Percentiles rank a stretch among this genome's conserved stretches.
Evolutionary conservation across 2,113 vertebrate species (phyloP).

Genomic region (Thunnus thynnus): DNA sequence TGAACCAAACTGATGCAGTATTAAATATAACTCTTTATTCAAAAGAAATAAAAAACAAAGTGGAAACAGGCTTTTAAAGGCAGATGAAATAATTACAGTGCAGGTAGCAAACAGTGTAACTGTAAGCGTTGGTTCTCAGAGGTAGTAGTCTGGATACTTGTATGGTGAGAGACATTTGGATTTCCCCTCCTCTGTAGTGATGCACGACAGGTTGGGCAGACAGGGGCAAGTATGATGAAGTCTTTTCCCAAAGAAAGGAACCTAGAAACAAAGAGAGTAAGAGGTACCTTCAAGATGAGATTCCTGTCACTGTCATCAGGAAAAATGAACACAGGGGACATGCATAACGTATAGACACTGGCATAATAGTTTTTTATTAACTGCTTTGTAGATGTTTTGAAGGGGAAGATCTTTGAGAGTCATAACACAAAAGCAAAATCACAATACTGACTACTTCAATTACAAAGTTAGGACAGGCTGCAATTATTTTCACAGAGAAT

Average conservation of each 20-base stretch:
- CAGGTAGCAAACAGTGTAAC: background rate
- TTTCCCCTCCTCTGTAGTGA: constrained; percentile 79
- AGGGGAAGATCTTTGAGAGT: background rate
- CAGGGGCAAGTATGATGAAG: constrained; percentile 94
- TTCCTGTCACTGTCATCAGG: background rate
- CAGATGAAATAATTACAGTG: constrained; percentile 9
- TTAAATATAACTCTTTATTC: constrained; percentile 63
- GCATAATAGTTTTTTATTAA: too few species aligned
- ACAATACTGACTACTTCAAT: background rate
- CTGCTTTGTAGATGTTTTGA: background rate
- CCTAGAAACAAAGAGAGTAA: constrained; percentile 79
- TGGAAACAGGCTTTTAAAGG: constrained; percentile 16
- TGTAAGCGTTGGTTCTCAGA: constrained; percentile 63
- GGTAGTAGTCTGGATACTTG: constrained; percentile 85
- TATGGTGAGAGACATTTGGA: constrained; percentile 87
- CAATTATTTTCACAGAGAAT: background rate
- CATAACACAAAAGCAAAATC: background rate
- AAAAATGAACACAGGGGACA: background rate
- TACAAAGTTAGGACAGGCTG: background rate
- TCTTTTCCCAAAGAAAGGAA: constrained; percentile 90
- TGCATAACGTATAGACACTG: too few species aligned
- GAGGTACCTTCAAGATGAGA: background rate
- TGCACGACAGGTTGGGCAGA: constrained; percentile 88
- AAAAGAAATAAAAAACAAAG: constrained; percentile 37
- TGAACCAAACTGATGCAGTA: constrained; percentile 8